Conservation (phyloP, 2,797 vertebrate species). For the Acanthopagrus latus region DNA sequence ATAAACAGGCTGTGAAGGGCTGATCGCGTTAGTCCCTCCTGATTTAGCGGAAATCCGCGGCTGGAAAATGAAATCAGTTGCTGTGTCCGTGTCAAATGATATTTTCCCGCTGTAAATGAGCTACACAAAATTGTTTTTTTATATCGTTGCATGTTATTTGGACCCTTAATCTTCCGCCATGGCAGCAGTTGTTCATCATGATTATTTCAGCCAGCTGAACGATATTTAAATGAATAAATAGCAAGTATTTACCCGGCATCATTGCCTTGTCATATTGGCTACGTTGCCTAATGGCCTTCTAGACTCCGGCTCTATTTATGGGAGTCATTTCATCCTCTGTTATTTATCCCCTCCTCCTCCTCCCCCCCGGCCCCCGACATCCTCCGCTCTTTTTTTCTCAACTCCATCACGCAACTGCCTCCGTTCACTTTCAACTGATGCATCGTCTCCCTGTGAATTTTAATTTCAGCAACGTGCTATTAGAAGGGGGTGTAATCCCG, state of each 20-base stretch:
- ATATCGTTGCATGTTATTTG: constrained; percentile 69
- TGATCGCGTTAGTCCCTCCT: constrained; percentile 73
- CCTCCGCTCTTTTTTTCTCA: constrained; percentile 82
- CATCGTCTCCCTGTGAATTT: constrained; percentile 88
- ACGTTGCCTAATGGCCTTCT: constrained; percentile 89
- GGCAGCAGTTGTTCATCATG: constrained; percentile 72
- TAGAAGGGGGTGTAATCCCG: constrained; percentile 91
- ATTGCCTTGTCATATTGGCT: constrained; percentile 90
- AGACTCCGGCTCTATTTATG: constrained; percentile 91
- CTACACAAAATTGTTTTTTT: constrained; percentile 75
- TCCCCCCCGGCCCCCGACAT: constrained; percentile 32
- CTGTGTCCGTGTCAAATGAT: constrained; percentile 67
- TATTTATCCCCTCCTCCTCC: constrained; percentile 91
- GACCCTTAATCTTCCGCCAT: constrained; percentile 72
- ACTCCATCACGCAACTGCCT: constrained; percentile 75
- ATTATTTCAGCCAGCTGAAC: constrained; percentile 73
- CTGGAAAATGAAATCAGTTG: constrained; percentile 76
- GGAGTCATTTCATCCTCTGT: constrained; percentile 90
- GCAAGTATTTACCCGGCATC: constrained; percentile 92
- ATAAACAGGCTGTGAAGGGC: constrained; percentile 80
- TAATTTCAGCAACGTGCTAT: constrained; percentile 92
- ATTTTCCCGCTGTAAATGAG: constrained; percentile 71
- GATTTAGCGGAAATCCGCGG: constrained; percentile 66
- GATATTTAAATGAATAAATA: constrained; percentile 91
- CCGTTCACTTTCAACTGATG: constrained; percentile 82